Evolutionary conservation across 2,113 vertebrate genomes (phyloP).

Genomic region (Pantherophis guttatus): DNA sequence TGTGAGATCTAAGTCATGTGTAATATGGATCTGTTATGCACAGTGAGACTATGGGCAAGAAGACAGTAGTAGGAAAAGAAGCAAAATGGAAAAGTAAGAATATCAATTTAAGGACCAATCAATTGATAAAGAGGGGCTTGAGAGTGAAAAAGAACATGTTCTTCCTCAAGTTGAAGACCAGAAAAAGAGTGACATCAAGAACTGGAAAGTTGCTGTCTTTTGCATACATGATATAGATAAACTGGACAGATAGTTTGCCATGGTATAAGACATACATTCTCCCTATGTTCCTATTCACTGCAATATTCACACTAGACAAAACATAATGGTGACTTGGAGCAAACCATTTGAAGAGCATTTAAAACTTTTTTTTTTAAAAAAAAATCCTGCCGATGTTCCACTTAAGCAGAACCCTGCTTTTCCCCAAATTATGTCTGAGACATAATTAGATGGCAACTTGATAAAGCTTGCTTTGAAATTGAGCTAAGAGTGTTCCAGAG

Average conservation of each 20-base stretch:
- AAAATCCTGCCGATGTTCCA: neutral
- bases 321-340: neutral
- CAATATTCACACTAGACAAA: neutral
- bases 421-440: neutral
- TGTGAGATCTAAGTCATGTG: neutral
- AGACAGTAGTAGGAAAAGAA: neutral
- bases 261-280: neutral
- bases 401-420: neutral
- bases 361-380: neutral
- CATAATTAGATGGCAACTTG: neutral
- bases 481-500: neutral
- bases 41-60: neutral
- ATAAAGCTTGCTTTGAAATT: neutral
- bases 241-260: neutral
- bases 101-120: neutral
- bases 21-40: neutral
- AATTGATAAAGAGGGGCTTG: neutral
- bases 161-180: neutral
- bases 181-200: neutral
- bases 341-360: neutral
- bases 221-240: neutral
- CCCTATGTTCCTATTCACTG: neutral
- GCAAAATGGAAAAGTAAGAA: neutral
- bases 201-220: neutral
- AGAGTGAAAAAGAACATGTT: neutral